Evolutionary conservation across 2,797 vertebrate genomes (phyloP), one percentile per base, ranked within the genome.

Genomic region (Babyrousa celebensis): DNA sequence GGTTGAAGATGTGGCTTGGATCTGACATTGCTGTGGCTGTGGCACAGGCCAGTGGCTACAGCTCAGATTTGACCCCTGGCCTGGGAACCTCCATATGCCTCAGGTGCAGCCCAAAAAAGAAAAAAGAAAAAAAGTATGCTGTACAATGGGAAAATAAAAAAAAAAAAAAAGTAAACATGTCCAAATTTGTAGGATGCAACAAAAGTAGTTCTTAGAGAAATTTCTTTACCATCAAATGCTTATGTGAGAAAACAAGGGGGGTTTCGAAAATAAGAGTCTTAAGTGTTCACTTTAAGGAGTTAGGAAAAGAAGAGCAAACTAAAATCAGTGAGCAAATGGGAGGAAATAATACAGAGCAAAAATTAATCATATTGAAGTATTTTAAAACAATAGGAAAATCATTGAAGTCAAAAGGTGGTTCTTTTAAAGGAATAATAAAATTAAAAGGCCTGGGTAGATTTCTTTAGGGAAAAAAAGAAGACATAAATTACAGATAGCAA

Each of bases 381-480:
- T 60, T 70, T 52, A 36, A 72, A 82, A 32, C 40, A 52, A 7
- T 71, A 71, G 36, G 36, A 36, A 36, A 36, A 36, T 36, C 36
- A 36, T 36, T 36, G 4, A 65, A 56, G 56, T 58, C 1, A 43
- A 72, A 85, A 85, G 6, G 17, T 54, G 11, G 14, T 56, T 65
- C 15, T 88, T 79, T 93, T 85, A 12, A 89, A 85, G 21, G 1
- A 80, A 80, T 25, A 32, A 78, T 74, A 67, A 85, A 90, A 48
- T 56, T 91, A 43, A 86, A 74, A 86, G 36, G 18, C 70, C 27
- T 77, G 75, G 48, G 58, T 54, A 89, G 11, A 68, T 12, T 92
- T 82, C 40, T 43, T 25, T 62, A 48, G 36, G 23, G 36, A 83
- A 32, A 52, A 52, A 79, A 29, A 80, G 32, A 85, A 25, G 63